Evolutionary conservation across 2,797 vertebrate species (phyloP).

Genomic region (Podargus strigoides): DNA sequence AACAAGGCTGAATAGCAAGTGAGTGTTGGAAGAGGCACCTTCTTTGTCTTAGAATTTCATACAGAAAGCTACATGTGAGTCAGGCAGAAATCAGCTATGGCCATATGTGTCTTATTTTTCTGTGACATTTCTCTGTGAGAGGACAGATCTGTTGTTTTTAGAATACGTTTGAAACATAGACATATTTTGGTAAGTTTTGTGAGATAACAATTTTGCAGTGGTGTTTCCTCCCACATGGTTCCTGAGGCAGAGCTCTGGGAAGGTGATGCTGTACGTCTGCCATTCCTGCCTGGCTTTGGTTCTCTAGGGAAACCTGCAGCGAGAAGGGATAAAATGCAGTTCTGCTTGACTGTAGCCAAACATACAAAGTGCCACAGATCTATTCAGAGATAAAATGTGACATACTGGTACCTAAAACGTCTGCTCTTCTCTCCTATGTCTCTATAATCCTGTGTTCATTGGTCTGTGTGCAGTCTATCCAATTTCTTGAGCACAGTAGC

Average conservation of each 20-base stretch:
- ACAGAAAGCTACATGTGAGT: neutral
- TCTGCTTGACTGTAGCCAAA: neutral
- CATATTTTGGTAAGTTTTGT: neutral
- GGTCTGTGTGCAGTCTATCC: neutral
- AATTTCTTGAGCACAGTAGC: neutral
- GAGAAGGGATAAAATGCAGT: neutral
- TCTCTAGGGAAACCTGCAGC: neutral
- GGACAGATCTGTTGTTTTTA: neutral
- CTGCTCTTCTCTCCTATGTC: neutral
- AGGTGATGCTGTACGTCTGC: neutral
- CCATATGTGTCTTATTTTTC: neutral
- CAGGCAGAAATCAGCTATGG: neutral
- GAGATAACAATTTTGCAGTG: neutral
- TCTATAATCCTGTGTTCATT: neutral
- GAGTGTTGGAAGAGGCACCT: neutral
- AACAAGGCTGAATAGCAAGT: neutral
- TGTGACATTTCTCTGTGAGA: neutral
- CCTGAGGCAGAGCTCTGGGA: neutral
- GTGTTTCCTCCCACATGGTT: rapidly evolving
- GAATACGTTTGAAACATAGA: neutral
- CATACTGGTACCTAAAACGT: neutral
- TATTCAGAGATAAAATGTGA: neutral
- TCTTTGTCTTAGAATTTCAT: neutral
- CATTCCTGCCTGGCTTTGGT: neutral
- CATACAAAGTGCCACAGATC: neutral